phyloP scores from a whole-genome alignment of 2,888 invertebrate species.

The Carcina quercana region DNA sequence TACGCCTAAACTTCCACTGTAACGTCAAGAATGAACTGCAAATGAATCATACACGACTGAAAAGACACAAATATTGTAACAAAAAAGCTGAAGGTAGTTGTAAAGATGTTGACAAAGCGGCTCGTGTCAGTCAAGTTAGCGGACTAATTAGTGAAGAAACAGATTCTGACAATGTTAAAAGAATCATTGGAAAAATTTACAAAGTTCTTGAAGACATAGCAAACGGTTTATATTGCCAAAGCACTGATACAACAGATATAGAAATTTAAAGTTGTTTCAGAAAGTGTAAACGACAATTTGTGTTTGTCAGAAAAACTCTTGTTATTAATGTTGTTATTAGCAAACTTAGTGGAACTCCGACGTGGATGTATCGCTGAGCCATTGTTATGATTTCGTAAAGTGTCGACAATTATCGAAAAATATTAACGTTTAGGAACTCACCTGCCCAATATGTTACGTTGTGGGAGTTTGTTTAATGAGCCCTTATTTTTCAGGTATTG shows the following conservation, averaged over 20 bases:
- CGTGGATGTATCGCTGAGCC: conserved; percentile 18
- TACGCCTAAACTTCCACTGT: no score
- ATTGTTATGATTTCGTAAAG: conserved; percentile 28
- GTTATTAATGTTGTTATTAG: conserved; percentile 34
- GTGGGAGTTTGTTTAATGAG: conserved; percentile 23
- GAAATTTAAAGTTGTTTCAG: conserved; percentile 17
- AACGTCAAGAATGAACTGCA: conserved; percentile 27
- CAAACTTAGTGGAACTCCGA: conserved; percentile 37
- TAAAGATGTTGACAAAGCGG: conserved; percentile 35
- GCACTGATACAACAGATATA: conserved; percentile 3
- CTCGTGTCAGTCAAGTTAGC: conserved; percentile 46
- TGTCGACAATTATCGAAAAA: conserved; percentile 30
- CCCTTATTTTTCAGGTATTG: conserved; percentile 12
- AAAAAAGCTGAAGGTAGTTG: conserved; percentile 28
- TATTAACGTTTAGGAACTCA: conserved; percentile 30
- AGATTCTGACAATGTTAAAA: conserved; percentile 27
- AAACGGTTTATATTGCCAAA: conserved; percentile 23
- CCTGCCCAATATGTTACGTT: conserved; percentile 20
- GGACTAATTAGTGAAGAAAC: conserved; percentile 41
- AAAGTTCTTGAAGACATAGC: conserved; percentile 14
- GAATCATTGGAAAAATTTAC: conserved; percentile 4
- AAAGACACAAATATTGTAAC: conserved; percentile 41
- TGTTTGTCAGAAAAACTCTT: conserved; percentile 19
- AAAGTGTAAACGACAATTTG: conserved; percentile 26
- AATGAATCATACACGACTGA: conserved; percentile 39